These are phyloP conservation scores for Drosophila mercatorum DNA, from an alignment of 2,888 invertebrate species.

Conservation along the genomic window DNA sequence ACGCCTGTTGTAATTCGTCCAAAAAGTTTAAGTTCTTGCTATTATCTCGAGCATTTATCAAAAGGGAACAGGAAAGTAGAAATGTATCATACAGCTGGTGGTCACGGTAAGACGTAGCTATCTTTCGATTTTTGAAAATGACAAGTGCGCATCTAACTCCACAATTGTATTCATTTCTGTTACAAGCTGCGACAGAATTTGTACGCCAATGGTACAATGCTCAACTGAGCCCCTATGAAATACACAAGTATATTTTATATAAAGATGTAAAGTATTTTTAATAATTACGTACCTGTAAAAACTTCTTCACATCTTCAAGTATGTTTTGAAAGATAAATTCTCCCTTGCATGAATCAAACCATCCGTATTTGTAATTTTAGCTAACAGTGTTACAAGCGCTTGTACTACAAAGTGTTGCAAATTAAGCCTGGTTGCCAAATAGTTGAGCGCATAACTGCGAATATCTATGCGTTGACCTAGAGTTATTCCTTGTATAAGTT, in stretches of 20 bases:
- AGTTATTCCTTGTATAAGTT: slow-evolving; percentile 92
- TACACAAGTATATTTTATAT: background rate
- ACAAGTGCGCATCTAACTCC: slow-evolving; percentile 95
- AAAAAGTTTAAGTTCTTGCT: slow-evolving; percentile 93
- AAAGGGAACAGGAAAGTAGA: slow-evolving; percentile 94
- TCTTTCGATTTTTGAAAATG: slow-evolving; percentile 98
- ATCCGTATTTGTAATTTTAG: slow-evolving; percentile 97
- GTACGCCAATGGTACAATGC: slow-evolving; percentile 97
- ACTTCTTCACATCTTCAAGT: slow-evolving; percentile 95
- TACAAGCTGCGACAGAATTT: slow-evolving; percentile 96
- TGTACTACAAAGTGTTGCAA: slow-evolving; percentile 97
- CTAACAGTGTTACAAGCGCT: slow-evolving; percentile 95
- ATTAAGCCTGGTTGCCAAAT: slow-evolving; percentile 96
- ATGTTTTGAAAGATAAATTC: slow-evolving; percentile 97
- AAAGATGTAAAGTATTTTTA: background rate
- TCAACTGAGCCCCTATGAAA: slow-evolving; percentile 92
- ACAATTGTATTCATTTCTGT: slow-evolving; percentile 98
- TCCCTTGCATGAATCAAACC: slow-evolving; percentile 97
- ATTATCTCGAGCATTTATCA: slow-evolving; percentile 95
- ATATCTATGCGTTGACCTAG: slow-evolving; percentile 94
- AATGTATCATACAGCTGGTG: slow-evolving; percentile 98
- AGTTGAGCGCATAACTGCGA: slow-evolving; percentile 96
- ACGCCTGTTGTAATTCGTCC: slow-evolving; percentile 91
- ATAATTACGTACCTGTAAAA: slow-evolving; percentile 90
- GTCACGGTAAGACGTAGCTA: slow-evolving; percentile 97